Conservation (phyloP, 1,140 invertebrate species). For the Bombus superbus region DNA sequence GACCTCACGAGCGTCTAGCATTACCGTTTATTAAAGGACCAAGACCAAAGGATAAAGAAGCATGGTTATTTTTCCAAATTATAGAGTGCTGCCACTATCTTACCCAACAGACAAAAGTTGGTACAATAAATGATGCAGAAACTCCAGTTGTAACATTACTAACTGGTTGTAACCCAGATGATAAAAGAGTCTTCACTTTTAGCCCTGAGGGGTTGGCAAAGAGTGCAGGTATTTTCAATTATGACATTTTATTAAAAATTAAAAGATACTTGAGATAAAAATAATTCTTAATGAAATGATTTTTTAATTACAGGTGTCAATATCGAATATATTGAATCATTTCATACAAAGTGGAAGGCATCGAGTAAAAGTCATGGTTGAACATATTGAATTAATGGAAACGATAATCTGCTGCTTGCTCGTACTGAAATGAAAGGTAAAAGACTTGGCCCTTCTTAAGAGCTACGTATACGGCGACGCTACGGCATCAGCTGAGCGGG, state of each 20-base stretch:
- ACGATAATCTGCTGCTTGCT: slow-evolving; percentile 57
- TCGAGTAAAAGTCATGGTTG: slow-evolving; percentile 87
- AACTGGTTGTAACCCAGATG: slow-evolving; percentile 81
- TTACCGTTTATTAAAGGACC: slow-evolving; percentile 89
- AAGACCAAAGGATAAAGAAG: slow-evolving; percentile 87
- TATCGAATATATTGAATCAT: slow-evolving; percentile 86
- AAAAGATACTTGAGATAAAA: neutral
- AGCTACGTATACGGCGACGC: slow-evolving; percentile 32
- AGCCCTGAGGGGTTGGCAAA: slow-evolving; percentile 84
- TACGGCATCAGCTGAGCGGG: slow-evolving; percentile 30
- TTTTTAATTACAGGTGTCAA: slow-evolving; percentile 58
- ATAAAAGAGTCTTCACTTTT: slow-evolving; percentile 73
- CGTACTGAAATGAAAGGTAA: slow-evolving; percentile 42
- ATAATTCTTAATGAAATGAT: neutral
- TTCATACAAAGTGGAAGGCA: slow-evolving; percentile 88
- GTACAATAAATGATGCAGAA: slow-evolving; percentile 80
- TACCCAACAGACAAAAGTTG: slow-evolving; percentile 84
- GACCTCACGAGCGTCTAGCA: slow-evolving; percentile 89
- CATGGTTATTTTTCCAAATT: slow-evolving; percentile 87
- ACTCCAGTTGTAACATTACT: slow-evolving; percentile 85
- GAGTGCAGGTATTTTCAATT: slow-evolving; percentile 80
- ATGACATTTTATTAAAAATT: neutral
- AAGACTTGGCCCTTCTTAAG: slow-evolving; percentile 50
- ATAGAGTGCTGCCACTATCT: slow-evolving; percentile 89
- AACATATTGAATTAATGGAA: slow-evolving; percentile 69